A percentile compares a stretch with the other conserved stretches of the same genome.
These are phyloP conservation scores for Sebastes diaconus DNA, from an alignment of 2,797 vertebrate genomes.

Conservation along the genomic window DNA sequence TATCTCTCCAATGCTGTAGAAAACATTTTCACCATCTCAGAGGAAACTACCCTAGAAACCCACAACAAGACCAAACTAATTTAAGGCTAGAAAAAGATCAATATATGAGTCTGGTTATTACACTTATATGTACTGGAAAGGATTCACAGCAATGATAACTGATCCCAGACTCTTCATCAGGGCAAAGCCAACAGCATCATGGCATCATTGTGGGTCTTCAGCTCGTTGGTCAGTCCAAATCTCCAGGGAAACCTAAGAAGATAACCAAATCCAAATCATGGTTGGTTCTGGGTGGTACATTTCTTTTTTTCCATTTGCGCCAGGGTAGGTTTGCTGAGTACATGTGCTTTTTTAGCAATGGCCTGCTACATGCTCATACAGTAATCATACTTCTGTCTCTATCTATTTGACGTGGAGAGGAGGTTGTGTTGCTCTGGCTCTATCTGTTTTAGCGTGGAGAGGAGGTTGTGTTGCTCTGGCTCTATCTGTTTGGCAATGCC, in stretches of 20 bases:
- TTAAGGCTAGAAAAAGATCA: neutral
- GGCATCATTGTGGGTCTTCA: neutral
- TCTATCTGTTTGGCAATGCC: too few relatives aligned
- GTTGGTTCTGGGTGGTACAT: neutral
- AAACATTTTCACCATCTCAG: neutral
- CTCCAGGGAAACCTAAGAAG: conserved; percentile 1
- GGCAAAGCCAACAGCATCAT: neutral
- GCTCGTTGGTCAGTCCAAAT: neutral
- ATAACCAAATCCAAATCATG: neutral
- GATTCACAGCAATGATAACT: neutral
- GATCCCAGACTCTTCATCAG: neutral
- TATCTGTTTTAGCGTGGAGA: too few relatives aligned
- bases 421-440: too few relatives aligned
- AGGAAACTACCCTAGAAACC: neutral
- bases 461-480: too few relatives aligned
- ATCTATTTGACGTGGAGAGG: too few relatives aligned
- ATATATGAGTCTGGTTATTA: neutral
- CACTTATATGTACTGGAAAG: neutral
- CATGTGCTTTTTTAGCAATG: neutral
- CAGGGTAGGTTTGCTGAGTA: neutral
- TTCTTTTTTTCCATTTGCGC: neutral
- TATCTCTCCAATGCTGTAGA: neutral
- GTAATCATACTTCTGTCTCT: too few relatives aligned
- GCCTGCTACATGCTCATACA: neutral
- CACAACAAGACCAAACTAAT: neutral